Conservation (phyloP, 2,113 vertebrate genomes). For the Brevimyrus niger region DNA sequence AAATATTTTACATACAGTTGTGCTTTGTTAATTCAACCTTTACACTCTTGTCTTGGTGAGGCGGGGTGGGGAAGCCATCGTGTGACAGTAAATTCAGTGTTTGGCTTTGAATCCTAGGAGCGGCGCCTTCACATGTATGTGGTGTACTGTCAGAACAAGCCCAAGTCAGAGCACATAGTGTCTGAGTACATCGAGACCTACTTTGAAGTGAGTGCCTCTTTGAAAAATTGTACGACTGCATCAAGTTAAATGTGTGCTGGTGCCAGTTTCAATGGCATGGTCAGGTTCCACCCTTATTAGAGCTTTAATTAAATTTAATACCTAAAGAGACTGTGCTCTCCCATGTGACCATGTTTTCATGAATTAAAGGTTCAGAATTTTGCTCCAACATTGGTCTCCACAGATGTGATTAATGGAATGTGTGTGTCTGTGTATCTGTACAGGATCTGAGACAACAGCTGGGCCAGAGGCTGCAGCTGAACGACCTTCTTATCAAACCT, state of each 20-base stretch:
- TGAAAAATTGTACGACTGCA: background rate
- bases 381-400: background rate
- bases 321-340: background rate
- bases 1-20: background rate
- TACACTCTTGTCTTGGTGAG: background rate
- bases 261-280: background rate
- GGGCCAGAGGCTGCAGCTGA: conserved; percentile 80
- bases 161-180: conserved; percentile 81
- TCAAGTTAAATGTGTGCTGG: background rate
- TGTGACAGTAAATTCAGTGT: background rate
- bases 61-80: background rate
- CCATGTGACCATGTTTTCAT: background rate
- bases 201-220: conserved; percentile 70
- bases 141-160: conserved; percentile 88
- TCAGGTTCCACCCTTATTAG: background rate
- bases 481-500: conserved; percentile 82
- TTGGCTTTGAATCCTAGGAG: conserved; percentile 56
- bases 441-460: conserved; percentile 79
- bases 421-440: background rate
- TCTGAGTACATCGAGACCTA: conserved; percentile 82
- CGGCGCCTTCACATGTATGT: conserved; percentile 87
- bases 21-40: background rate
- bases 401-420: background rate
- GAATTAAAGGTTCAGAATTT: background rate
- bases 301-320: background rate